Percentiles rank a stretch among this genome's conserved stretches.
These are phyloP conservation scores for Molorchus minor DNA, from an alignment of 2,888 invertebrate species.

Conservation along the genomic window DNA sequence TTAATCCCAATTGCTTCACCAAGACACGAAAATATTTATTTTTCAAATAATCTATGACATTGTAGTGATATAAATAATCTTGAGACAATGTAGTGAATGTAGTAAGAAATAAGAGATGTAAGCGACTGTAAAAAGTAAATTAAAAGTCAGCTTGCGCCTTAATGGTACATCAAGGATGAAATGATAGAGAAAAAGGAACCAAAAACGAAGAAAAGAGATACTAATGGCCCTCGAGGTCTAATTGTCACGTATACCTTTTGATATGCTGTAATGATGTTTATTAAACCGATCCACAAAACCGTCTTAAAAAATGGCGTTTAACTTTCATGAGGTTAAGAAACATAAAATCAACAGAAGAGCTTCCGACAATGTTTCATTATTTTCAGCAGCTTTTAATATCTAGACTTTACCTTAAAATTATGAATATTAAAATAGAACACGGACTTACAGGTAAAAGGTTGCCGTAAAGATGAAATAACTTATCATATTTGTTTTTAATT, in stretches of 20 bases:
- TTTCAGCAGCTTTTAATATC: background rate
- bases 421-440: too few species aligned
- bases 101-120: background rate
- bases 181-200: background rate
- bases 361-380: background rate
- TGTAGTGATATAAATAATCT: background rate
- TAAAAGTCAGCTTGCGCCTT: background rate
- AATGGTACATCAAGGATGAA: background rate
- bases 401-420: too few species aligned
- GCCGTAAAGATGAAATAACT: too few species aligned
- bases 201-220: background rate
- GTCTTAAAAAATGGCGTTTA: conserved; percentile 29
- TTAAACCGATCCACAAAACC: conserved; percentile 33
- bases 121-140: background rate
- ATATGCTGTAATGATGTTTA: conserved; percentile 37
- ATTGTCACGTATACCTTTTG: conserved; percentile 28
- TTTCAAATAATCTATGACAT: background rate
- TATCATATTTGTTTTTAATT: too few species aligned
- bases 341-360: conserved; percentile 1
- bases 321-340: conserved; percentile 1
- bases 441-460: too few species aligned
- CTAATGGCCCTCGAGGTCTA: conserved; percentile 22
- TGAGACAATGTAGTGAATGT: background rate
- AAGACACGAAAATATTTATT: too few species aligned
- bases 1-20: background rate